These are phyloP conservation scores for Meriones unguiculatus DNA, from an alignment of 2,113 vertebrate species.

Conservation along the genomic window DNA sequence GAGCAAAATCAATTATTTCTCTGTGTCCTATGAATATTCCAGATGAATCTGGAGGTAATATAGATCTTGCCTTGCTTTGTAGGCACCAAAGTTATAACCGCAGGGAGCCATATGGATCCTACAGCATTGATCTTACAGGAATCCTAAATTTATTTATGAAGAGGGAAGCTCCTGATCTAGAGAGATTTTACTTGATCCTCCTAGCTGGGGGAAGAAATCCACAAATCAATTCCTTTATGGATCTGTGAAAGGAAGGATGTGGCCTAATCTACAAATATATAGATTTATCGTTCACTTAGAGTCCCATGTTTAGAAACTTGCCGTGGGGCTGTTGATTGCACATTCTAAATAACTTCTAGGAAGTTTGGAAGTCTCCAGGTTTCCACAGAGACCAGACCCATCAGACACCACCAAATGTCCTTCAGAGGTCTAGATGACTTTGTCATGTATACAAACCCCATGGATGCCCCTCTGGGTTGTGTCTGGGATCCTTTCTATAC, in stretches of 20 bases:
- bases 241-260: not conserved
- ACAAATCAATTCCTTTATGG: not conserved
- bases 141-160: not conserved
- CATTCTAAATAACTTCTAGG: not conserved
- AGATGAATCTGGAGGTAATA: not conserved
- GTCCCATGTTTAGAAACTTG: not conserved
- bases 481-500: not conserved
- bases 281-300: not conserved
- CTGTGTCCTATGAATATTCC: not conserved
- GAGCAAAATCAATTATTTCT: not conserved
- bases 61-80: not conserved
- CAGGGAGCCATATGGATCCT: not conserved
- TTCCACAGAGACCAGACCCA: not conserved
- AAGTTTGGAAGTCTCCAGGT: not conserved
- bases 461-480: not conserved
- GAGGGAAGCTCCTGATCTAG: not conserved
- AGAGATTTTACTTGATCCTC: constrained; percentile 24
- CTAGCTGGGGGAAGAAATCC: not conserved
- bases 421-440: not conserved
- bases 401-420: not conserved
- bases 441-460: not conserved
- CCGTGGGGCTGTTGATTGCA: not conserved
- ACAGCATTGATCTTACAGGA: not conserved
- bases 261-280: not conserved
- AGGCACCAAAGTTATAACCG: not conserved